Percentiles rank a stretch among this genome's conserved stretches.
Conservation (phyloP, 2,888 invertebrate species). For the Ochropleura plecta region DNA sequence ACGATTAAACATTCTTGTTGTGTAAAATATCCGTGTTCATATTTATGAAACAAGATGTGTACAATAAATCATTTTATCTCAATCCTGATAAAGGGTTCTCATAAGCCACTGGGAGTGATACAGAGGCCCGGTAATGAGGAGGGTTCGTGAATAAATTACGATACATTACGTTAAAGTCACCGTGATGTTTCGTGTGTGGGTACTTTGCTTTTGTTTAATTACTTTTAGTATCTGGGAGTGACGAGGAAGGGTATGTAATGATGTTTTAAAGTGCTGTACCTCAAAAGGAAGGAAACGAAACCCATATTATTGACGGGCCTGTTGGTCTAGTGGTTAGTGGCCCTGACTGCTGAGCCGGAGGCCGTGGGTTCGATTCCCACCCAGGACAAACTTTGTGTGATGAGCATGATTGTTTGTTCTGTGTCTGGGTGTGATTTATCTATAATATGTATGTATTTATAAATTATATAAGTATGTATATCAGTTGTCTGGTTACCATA, state of each 20-base stretch:
- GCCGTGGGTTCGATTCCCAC: too few species aligned
- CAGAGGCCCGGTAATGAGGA: constrained; percentile 38
- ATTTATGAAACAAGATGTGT: neutral
- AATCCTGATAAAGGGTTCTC: constrained; percentile 45
- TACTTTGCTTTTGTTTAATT: constrained; percentile 40
- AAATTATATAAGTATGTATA: too few species aligned
- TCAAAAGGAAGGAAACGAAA: too few species aligned
- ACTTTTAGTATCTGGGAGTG: constrained; percentile 22
- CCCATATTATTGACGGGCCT: too few species aligned
- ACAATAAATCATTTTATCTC: constrained; percentile 40
- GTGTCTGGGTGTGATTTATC: too few species aligned
- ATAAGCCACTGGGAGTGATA: constrained; percentile 41
- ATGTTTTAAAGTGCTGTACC: neutral
- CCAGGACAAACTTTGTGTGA: too few species aligned
- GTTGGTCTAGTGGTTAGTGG: too few species aligned
- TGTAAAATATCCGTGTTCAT: neutral
- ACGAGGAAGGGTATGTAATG: neutral
- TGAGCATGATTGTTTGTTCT: too few species aligned
- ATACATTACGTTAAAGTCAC: constrained; percentile 39
- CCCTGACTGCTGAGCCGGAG: too few species aligned
- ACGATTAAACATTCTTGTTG: neutral
- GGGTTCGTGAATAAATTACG: constrained; percentile 46
- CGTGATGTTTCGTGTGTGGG: constrained; percentile 19
- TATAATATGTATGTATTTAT: too few species aligned
- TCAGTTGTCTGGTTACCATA: too few species aligned